phyloP scores from a whole-genome alignment of 2,797 vertebrate genomes.

The Dendrocincla tyrannina region DNA sequence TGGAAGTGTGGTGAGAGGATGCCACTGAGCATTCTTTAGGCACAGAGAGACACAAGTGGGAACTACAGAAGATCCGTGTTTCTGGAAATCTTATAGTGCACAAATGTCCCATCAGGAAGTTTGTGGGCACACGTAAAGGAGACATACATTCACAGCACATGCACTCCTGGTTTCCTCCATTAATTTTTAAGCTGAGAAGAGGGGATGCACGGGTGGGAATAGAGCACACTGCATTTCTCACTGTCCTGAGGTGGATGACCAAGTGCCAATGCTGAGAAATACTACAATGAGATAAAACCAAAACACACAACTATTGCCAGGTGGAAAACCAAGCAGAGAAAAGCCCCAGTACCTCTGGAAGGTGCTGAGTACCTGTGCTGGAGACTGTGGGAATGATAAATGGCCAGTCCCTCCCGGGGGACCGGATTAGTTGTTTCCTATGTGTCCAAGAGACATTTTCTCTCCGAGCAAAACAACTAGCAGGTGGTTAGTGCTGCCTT shows the following conservation, averaged over 20 bases:
- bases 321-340: not conserved
- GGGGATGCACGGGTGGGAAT: fast-evolving
- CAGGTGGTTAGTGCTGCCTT: conserved; percentile 53
- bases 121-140: fast-evolving
- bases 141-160: not conserved
- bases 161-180: fast-evolving
- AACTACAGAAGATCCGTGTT: not conserved
- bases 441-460: not conserved
- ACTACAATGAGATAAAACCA: not conserved
- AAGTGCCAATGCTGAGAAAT: not conserved
- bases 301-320: not conserved
- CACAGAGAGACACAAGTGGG: not conserved
- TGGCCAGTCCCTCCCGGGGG: not conserved
- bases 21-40: not conserved
- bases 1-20: not conserved
- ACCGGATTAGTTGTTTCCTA: conserved; percentile 12
- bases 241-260: not conserved
- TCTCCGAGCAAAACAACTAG: conserved; percentile 48
- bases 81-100: not conserved
- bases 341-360: not conserved
- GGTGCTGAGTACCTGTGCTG: not conserved
- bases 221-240: not conserved
- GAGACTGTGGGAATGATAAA: conserved; percentile 14
- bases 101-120: not conserved
- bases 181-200: not conserved